phyloP scores from a whole-genome alignment of 92 coral and sea anemone species.

The Heteractis magnifica region DNA sequence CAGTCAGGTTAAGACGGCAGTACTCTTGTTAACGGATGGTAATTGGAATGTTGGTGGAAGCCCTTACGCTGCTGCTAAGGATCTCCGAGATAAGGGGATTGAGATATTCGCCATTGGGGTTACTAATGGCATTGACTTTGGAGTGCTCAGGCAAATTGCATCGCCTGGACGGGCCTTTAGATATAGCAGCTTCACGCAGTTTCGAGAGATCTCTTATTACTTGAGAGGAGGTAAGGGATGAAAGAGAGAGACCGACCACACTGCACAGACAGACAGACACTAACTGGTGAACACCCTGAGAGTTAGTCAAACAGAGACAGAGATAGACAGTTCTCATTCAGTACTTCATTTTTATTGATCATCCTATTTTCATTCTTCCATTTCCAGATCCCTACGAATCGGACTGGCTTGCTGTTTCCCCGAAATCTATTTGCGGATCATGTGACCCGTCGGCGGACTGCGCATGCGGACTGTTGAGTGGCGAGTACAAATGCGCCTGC shows the following conservation, averaged over 20 bases:
- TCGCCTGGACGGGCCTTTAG: constrained; percentile 76
- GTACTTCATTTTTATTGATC: no score
- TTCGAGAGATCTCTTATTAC: constrained; percentile 76
- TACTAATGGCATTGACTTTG: constrained; percentile 58
- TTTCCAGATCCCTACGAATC: constrained; percentile 78
- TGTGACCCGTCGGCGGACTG: constrained; percentile 83
- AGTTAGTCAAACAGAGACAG: background rate
- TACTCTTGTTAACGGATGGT: constrained; percentile 89
- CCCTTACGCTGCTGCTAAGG: constrained; percentile 56
- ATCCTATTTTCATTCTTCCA: background rate
- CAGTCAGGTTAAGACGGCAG: constrained; percentile 74
- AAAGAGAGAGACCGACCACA: background rate
- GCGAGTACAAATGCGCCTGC: constrained; percentile 90
- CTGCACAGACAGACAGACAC: background rate
- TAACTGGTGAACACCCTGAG: no score
- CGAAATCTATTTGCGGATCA: constrained; percentile 61
- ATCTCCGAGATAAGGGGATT: constrained; percentile 53
- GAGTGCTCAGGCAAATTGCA: constrained; percentile 67
- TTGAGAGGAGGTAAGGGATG: constrained; percentile 88
- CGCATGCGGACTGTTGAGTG: constrained; percentile 94
- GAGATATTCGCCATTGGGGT: constrained; percentile 91
- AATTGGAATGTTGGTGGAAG: constrained; percentile 81
- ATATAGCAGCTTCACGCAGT: constrained; percentile 66
- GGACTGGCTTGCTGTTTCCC: constrained; percentile 60
- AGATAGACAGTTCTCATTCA: background rate